Base-by-base conservation (phyloP, 2,888 invertebrate species). In the Ceratothoa steindachneri region DNA sequence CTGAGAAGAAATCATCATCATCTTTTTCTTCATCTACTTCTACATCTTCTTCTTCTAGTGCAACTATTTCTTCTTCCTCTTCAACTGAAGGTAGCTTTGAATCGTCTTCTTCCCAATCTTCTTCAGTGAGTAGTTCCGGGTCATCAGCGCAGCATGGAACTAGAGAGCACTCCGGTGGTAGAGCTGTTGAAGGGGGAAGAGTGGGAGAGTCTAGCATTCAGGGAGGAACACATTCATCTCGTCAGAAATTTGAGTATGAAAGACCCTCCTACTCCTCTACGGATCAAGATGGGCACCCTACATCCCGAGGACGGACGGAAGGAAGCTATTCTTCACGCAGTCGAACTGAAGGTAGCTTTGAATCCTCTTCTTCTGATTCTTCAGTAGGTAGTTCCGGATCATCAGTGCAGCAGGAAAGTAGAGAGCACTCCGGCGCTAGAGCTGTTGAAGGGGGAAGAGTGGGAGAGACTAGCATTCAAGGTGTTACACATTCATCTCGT, bases 1-100 rank as follows among this genome's bases (percentile, higher is more conserved):
- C 22, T 24, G 60, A 24, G 24, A 55, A 1, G 1, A 22, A 15
- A 22, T 60, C 60, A 22, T 60, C 67, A 12, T 74, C 71, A 5
- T 67, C 53, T 19, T 60, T 41, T 12, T 71, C 71, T 3, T 67
- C 70, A 2, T 69, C 69, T 5, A 67, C 53, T 9, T 55, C 68
- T 19, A 65, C 72, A 19, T 75, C 69, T 9, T 72, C 72, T 12
- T 70, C 72, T 24, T 75, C 72, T 1, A 15, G 41, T 19, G 28
- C 19, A 12, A 67, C 22, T 24, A 55, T 19, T 19, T 55, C 55
- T 5, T 55, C 55, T 19, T 55, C 55, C 12, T 19, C 55, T 15
- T 24, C 22, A 60, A 24, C 12, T 7, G 55, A 24, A 24, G 24
- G 24, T 22, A 60, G 7, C 5, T 41, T 9, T 41, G 5, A 28